Percentiles rank a stretch among this genome's conserved stretches.
phyloP scores from a whole-genome alignment of 2,888 invertebrate species.

The Drosophila rubida region DNA sequence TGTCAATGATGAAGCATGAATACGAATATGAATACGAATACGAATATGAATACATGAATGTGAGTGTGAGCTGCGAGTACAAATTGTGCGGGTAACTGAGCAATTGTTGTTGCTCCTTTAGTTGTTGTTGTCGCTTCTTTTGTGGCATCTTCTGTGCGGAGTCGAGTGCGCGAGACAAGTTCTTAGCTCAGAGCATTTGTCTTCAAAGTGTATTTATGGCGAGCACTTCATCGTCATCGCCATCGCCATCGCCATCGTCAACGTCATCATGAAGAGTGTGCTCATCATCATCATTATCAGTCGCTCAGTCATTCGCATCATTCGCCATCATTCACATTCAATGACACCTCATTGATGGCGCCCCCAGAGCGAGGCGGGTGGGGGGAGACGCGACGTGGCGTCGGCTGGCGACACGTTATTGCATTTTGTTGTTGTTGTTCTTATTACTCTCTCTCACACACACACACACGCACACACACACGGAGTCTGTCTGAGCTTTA shows the following conservation, averaged over 20 bases:
- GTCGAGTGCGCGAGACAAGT: conserved; percentile 19
- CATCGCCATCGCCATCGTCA: conserved; percentile 12
- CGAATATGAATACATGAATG: conserved; percentile 19
- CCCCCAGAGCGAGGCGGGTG: background rate
- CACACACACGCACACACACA: conserved; percentile 7
- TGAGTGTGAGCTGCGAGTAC: background rate
- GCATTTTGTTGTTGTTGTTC: conserved; percentile 68
- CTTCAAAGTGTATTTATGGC: conserved; percentile 67
- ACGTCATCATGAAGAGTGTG: conserved; percentile 1
- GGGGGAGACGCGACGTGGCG: conserved; percentile 9
- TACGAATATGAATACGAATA: conserved; percentile 27
- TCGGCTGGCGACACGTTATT: conserved; percentile 61
- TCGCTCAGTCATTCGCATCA: conserved; percentile 10
- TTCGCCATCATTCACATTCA: conserved; percentile 23
- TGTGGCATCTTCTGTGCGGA: conserved; percentile 19
- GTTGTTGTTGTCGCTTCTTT: conserved; percentile 4
- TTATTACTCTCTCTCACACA: conserved; percentile 16
- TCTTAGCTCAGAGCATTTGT: conserved; percentile 45
- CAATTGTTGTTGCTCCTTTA: background rate
- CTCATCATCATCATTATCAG: conserved; percentile 9
- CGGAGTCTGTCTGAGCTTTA: conserved; percentile 73
- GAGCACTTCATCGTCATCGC: conserved; percentile 59
- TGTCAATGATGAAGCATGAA: conserved; percentile 53
- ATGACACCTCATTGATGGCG: conserved; percentile 55
- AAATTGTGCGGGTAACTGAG: conserved; percentile 1